These are phyloP conservation scores for Meandrina meandrites DNA, from an alignment of 92 coral and sea anemone species.

Conservation along the genomic window DNA sequence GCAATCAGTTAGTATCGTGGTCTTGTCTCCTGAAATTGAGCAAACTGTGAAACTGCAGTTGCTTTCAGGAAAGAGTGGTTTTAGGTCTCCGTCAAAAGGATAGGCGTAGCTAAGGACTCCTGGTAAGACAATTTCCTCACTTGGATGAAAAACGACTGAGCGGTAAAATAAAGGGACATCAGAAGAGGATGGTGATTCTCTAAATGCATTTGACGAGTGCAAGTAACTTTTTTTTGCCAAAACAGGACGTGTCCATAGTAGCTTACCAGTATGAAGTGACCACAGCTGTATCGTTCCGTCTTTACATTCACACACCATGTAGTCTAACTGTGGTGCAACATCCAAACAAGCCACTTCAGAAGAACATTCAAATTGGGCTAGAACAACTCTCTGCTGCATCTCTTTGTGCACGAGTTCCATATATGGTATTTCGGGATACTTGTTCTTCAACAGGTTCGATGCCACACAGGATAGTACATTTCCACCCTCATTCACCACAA, in stretches of 20 bases:
- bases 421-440: not conserved
- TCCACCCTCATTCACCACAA: slow-evolving; percentile 14
- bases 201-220: no score
- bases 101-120: slow-evolving; percentile 23
- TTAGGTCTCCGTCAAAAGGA: slow-evolving; percentile 27
- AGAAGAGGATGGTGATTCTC: no score
- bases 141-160: no score
- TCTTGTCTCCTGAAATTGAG: slow-evolving; percentile 30
- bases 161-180: not conserved
- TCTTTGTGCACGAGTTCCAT: slow-evolving; percentile 10
- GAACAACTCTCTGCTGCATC: slow-evolving; percentile 1
- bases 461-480: not conserved
- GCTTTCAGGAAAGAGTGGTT: slow-evolving; percentile 16
- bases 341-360: not conserved
- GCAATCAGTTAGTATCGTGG: slow-evolving; percentile 20
- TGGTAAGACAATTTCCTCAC: no score
- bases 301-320: no score
- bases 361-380: slow-evolving; percentile 13
- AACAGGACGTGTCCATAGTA: slow-evolving; percentile 9
- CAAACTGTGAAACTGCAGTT: slow-evolving; percentile 20
- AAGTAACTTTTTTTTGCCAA: no score
- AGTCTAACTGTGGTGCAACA: no score
- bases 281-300: no score
- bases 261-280: not conserved
- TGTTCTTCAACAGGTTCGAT: slow-evolving; percentile 7